Conservation (phyloP, 2,888 invertebrate species). For the Dusona sp. region DNA sequence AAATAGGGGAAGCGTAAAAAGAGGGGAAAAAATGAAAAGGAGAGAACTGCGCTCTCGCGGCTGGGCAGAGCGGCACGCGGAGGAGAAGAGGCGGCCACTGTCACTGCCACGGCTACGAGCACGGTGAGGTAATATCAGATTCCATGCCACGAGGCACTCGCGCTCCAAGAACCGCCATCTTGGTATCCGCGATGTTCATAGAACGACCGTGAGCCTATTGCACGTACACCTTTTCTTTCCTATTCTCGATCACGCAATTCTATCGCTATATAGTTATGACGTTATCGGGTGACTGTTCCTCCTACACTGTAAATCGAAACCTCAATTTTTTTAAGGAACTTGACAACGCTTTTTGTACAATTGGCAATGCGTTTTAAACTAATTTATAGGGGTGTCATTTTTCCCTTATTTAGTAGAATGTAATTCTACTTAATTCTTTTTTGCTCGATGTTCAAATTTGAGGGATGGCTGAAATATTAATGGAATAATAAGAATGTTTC, state of each 20-base stretch:
- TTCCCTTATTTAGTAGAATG: background rate
- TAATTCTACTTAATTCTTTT: too few species aligned
- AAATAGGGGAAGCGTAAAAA: constrained; percentile 47
- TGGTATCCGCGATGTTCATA: constrained; percentile 73
- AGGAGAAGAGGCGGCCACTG: constrained; percentile 77
- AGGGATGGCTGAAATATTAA: background rate
- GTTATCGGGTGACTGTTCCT: background rate
- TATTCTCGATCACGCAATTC: constrained; percentile 41
- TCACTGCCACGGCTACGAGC: constrained; percentile 82
- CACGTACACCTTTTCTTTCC: constrained; percentile 40
- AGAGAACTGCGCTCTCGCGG: constrained; percentile 62
- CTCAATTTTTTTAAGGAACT: background rate
- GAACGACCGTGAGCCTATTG: constrained; percentile 42
- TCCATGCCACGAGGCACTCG: constrained; percentile 77
- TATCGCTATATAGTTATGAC: background rate
- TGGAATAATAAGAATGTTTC: background rate
- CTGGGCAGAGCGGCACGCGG: constrained; percentile 48
- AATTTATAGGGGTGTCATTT: background rate
- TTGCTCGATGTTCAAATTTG: background rate
- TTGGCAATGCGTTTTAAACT: background rate
- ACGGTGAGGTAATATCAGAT: constrained; percentile 82
- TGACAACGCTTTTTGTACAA: background rate
- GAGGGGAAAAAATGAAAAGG: constrained; percentile 59
- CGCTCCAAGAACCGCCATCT: constrained; percentile 76
- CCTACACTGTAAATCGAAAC: background rate